Evolutionary conservation across 2,113 vertebrate genomes (phyloP), one percentile per base, ranked within the genome.

Genomic region (Nothoprocta perdicaria): DNA sequence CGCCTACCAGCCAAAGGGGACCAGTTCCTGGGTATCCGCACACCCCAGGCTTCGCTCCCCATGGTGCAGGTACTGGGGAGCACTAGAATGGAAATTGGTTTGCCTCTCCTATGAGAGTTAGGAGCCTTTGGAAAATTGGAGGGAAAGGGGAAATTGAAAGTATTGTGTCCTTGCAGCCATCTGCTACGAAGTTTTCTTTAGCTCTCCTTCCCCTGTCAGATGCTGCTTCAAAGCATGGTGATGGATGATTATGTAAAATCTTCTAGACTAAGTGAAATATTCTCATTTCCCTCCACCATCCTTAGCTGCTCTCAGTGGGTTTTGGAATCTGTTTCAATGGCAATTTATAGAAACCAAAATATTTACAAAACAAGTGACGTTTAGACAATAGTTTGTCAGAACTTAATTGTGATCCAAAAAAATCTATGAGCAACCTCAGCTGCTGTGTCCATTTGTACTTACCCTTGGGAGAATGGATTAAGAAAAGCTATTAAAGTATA

Each of bases 311-410:
- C 52, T 35, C 65, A 80, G 38, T 57, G 61, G 75, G 52, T 80
- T 95, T 95, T 12, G 14, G 13, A 50, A 31, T 65, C 65, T 71
- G 65, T 87, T 92, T 65, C 76, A 58, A 31, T 24, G 0, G 0
- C 80, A 75, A 93, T 93, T 95, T 68, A 88, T 1, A 62, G 76
- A 93, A 94, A 72, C 87, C 79, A 88, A 85, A 31, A 43, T 29
- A 80, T 76, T 87, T 35, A 89, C 63, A 86, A 50, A 26, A 84
- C 17, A 80, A 53, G 48, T 48, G 48, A 23, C 19, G 19, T 48
- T 48, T 7, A 67, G 57, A 71, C 6, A 5, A 71, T 6, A 5
- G 7, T 87, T 82, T 89, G 68, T 89, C 81, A 90, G 57, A 89
- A 85, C 29, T 57, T 77, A 77, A 13, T 48, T 75, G 60, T 43